Evolutionary conservation across 2,797 vertebrate genomes (phyloP).

Genomic region (Enteromius anoplus): DNA sequence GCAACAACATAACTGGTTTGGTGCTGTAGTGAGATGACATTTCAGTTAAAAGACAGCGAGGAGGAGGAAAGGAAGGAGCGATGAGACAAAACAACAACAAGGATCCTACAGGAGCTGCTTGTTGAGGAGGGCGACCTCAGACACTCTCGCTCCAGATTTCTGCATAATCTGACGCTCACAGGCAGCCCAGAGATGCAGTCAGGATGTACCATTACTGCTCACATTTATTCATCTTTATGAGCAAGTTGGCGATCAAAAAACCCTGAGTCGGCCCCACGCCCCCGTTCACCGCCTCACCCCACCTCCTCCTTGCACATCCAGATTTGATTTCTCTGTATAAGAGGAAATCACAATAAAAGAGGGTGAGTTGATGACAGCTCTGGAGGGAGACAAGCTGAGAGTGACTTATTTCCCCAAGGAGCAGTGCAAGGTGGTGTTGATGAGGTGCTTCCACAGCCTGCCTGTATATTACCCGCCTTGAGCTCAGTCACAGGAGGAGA

Average conservation of each 20-base stretch:
- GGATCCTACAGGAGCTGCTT: conserved; percentile 23
- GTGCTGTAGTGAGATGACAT: conserved; percentile 54
- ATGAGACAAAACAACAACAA: conserved; percentile 38
- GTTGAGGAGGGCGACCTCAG: conserved; percentile 55
- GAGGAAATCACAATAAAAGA: conserved; percentile 71
- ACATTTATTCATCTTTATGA: conserved; percentile 70
- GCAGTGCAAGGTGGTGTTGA: conserved; percentile 63
- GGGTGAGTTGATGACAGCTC: conserved; percentile 66
- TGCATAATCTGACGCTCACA: conserved; percentile 65
- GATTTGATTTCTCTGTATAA: conserved; percentile 72
- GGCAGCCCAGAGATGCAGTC: conserved; percentile 60
- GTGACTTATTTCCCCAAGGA: conserved; percentile 77
- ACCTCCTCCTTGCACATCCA: conserved; percentile 46
- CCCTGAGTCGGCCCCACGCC: conserved; percentile 14
- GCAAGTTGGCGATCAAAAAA: conserved; percentile 68
- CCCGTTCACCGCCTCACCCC: conserved; percentile 29
- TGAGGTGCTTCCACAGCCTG: conserved; percentile 66
- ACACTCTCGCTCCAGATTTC: conserved; percentile 59
- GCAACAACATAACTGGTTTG: conserved; percentile 51
- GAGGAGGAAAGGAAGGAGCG: neutral
- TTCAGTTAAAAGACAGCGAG: conserved; percentile 37
- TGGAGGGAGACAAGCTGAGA: conserved; percentile 64
- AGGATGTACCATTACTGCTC: conserved; percentile 69
- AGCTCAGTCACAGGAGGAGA: conserved; percentile 63
- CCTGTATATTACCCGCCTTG: conserved; percentile 65